These are phyloP conservation scores for Drosophila cognata DNA, from an alignment of 2,888 invertebrate species.

Conservation along the genomic window DNA sequence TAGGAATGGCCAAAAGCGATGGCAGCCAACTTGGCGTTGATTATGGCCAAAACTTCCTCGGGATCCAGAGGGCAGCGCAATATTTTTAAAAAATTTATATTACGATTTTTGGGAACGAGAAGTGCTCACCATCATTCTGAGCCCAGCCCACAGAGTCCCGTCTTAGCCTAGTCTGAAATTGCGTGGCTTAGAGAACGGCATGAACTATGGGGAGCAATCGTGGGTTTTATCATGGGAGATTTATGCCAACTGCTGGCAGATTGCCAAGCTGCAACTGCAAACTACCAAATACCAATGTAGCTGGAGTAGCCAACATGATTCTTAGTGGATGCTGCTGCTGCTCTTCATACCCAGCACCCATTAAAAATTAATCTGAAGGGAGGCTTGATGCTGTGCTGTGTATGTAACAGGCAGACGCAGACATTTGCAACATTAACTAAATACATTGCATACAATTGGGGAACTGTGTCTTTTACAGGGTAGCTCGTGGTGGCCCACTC, in stretches of 20 bases:
- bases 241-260: constrained; percentile 79
- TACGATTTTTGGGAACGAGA: constrained; percentile 45
- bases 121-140: constrained; percentile 26
- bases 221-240: constrained; percentile 72
- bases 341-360: constrained; percentile 13
- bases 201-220: constrained; percentile 78
- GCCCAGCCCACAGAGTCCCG: constrained; percentile 1
- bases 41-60: constrained; percentile 48
- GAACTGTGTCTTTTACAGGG: neutral
- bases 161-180: constrained; percentile 53
- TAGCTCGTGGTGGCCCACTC: neutral
- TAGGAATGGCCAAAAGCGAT: constrained; percentile 58
- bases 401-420: neutral
- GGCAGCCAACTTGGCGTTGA: constrained; percentile 31
- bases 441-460: neutral
- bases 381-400: neutral
- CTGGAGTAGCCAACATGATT: constrained; percentile 40
- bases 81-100: constrained; percentile 70
- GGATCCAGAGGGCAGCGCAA: constrained; percentile 58
- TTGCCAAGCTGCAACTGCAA: constrained; percentile 75
- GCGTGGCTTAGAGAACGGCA: constrained; percentile 66
- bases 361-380: neutral
- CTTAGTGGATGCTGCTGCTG: constrained; percentile 38
- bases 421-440: neutral
- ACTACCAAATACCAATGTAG: constrained; percentile 22